A percentile compares a stretch with the other conserved stretches of the same genome.
Evolutionary conservation across 2,113 vertebrate genomes (phyloP).

Genomic region (Corapipo altera): DNA sequence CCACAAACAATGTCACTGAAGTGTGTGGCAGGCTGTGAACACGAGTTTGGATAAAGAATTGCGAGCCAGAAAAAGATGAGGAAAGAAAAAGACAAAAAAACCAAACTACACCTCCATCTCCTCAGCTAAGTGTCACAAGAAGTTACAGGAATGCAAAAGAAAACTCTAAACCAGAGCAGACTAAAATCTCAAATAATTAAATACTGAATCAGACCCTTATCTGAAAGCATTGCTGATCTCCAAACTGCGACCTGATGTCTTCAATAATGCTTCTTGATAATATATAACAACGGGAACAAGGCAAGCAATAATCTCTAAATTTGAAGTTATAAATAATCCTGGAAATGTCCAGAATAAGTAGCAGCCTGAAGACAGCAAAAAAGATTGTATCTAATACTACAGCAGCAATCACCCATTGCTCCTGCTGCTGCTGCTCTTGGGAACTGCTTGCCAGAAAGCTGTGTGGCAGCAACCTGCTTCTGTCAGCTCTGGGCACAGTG

Average conservation of each 20-base stretch:
- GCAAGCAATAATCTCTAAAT: background rate
- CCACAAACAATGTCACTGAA: background rate
- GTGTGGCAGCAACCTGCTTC: slow-evolving; percentile 1
- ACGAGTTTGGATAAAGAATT: background rate
- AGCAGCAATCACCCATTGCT: background rate
- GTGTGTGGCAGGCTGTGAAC: background rate
- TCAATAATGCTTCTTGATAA: background rate
- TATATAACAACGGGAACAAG: background rate
- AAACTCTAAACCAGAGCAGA: background rate
- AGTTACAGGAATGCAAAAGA: background rate
- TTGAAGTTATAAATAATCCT: background rate
- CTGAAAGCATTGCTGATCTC: background rate
- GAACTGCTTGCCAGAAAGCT: background rate
- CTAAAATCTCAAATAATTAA: background rate
- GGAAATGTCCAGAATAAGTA: background rate
- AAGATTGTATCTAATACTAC: background rate
- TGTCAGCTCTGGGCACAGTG: background rate
- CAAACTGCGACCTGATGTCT: background rate
- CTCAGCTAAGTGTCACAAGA: background rate
- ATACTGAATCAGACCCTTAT: background rate
- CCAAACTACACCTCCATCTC: background rate
- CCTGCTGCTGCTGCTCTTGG: background rate
- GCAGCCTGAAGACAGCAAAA: background rate
- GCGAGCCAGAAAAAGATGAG: background rate
- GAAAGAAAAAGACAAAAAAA: background rate